Conservation (phyloP, 2,888 invertebrate species). For the Neoitamus cyanurus region DNA sequence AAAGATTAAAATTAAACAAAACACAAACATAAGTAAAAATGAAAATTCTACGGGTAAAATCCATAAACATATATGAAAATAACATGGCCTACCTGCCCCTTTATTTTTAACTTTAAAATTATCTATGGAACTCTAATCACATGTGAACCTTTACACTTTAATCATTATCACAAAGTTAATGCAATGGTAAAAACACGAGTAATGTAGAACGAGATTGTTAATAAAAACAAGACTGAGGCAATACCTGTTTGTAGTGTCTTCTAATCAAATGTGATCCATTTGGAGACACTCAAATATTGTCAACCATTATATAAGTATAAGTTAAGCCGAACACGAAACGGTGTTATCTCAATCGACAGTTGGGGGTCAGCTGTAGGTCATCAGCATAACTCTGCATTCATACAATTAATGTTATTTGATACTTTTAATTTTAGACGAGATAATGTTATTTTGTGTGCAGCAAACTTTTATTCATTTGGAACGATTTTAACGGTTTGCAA, state of each 20-base stretch:
- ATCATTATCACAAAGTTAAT: neutral
- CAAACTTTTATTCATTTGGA: neutral
- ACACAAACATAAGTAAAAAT: too few species aligned
- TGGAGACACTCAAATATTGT: neutral
- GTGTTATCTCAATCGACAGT: neutral
- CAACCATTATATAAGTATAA: neutral
- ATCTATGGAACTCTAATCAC: too few species aligned
- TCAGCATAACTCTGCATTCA: neutral
- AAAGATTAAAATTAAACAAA: too few species aligned
- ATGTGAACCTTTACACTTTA: neutral
- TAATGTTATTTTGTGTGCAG: neutral
- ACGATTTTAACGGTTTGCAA: neutral
- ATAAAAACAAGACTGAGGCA: neutral
- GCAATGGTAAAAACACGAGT: neutral
- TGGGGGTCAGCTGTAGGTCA: neutral
- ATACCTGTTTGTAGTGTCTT: neutral
- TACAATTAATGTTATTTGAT: neutral
- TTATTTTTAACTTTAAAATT: too few species aligned
- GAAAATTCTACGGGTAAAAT: too few species aligned
- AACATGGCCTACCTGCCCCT: too few species aligned
- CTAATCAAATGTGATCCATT: neutral
- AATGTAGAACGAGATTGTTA: neutral
- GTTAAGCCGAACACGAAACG: neutral
- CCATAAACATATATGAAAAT: too few species aligned
- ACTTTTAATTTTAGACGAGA: neutral